A percentile compares a stretch with the other conserved stretches of the same genome.
Conservation (phyloP, 2,113 vertebrate species). For the Podiceps cristatus region DNA sequence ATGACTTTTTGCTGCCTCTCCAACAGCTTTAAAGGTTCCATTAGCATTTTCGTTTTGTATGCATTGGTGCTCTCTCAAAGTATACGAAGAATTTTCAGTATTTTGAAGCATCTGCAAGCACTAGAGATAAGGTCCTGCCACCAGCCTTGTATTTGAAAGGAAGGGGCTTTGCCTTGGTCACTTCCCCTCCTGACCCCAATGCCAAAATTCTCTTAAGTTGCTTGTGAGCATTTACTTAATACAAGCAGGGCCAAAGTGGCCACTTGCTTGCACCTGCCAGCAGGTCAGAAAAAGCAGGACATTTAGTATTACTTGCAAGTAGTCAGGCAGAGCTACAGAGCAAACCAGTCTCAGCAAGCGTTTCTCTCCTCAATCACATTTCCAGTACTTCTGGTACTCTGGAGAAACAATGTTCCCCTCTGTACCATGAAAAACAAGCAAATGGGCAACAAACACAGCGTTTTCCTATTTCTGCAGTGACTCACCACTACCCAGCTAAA, state of each 20-base stretch:
- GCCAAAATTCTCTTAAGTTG: background rate
- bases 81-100: background rate
- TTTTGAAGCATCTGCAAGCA: background rate
- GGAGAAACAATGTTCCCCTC: background rate
- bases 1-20: background rate
- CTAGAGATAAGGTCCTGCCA: background rate
- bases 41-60: background rate
- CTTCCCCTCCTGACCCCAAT: rapidly evolving
- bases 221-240: background rate
- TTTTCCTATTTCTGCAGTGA: background rate
- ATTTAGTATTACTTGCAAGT: background rate
- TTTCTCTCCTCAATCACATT: background rate
- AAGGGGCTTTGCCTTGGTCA: background rate
- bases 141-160: background rate
- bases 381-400: background rate
- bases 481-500: background rate
- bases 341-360: background rate
- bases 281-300: background rate
- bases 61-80: background rate
- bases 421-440: background rate
- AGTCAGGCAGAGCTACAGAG: background rate
- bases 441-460: background rate
- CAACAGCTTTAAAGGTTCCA: background rate
- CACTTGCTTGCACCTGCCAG: background rate
- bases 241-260: background rate